These are phyloP conservation scores for Dendrolimus houi DNA, from an alignment of 2,888 invertebrate species.

Conservation along the genomic window DNA sequence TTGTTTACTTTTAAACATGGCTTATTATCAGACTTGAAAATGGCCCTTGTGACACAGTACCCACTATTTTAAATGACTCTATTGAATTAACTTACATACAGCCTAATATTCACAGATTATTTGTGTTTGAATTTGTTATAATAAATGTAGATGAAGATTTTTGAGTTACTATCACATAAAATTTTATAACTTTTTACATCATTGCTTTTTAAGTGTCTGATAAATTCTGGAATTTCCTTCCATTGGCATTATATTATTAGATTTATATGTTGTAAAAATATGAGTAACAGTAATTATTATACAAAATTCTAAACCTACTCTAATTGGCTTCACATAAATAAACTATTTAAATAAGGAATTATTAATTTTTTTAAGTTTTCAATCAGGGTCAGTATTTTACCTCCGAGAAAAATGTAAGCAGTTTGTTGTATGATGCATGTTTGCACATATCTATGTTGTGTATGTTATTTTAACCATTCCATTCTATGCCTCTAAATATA, in stretches of 20 bases:
- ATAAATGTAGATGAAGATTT: constrained; percentile 5
- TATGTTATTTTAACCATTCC: not conserved
- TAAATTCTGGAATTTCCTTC: not conserved
- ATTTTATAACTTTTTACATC: constrained; percentile 9
- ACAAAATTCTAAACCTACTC: not conserved
- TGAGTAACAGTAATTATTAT: too few species aligned
- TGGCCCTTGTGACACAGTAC: too few species aligned
- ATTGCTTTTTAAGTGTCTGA: not conserved
- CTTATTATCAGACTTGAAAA: too few species aligned
- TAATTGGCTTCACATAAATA: not conserved
- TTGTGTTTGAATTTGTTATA: constrained; percentile 3
- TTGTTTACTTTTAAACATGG: too few species aligned
- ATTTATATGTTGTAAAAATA: not conserved
- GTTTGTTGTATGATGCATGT: constrained; percentile 26
- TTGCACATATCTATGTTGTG: constrained; percentile 5
- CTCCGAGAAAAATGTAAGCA: constrained; percentile 34
- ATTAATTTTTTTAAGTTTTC: constrained; percentile 14
- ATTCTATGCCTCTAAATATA: not conserved
- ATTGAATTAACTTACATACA: too few species aligned
- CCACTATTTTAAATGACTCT: too few species aligned
- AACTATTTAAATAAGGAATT: not conserved
- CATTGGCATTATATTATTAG: not conserved
- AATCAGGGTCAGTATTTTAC: constrained; percentile 23
- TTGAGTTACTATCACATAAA: too few species aligned
- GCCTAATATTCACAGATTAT: too few species aligned